Conservation (phyloP, 2,113 vertebrate species). For the Rhynchomys soricoides region DNA sequence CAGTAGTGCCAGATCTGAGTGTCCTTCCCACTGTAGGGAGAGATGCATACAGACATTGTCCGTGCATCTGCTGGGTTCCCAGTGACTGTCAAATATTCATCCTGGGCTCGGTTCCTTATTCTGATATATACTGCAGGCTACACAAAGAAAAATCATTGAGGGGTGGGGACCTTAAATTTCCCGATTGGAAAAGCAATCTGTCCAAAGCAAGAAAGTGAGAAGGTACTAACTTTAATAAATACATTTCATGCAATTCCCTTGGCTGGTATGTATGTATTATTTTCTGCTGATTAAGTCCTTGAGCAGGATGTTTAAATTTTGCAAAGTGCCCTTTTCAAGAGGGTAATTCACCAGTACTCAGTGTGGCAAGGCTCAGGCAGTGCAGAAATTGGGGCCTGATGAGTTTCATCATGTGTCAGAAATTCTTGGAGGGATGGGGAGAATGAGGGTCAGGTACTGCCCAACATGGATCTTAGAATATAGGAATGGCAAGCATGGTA, state of each 20-base stretch:
- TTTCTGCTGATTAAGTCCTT: neutral
- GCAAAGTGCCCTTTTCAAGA: neutral
- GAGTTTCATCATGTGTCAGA: neutral
- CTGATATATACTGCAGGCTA: slow-evolving; percentile 89
- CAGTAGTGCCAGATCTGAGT: slow-evolving; percentile 91
- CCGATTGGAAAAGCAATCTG: neutral
- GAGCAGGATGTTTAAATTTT: neutral
- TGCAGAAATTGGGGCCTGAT: neutral
- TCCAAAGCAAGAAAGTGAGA: neutral
- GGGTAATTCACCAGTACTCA: neutral
- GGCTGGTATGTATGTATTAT: neutral
- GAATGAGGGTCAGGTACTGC: neutral
- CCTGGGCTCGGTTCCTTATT: slow-evolving; percentile 86
- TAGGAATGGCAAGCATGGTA: neutral
- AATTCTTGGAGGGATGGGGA: neutral
- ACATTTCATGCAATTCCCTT: neutral
- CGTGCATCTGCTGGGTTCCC: slow-evolving; percentile 79
- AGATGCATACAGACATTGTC: slow-evolving; percentile 82
- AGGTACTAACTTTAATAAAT: neutral
- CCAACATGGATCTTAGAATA: neutral
- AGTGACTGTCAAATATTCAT: slow-evolving; percentile 85
- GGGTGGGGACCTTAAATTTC: neutral
- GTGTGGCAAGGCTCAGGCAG: neutral
- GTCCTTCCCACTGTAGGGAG: slow-evolving; percentile 76
- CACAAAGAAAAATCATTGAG: neutral